Percentiles rank a stretch among this genome's conserved stretches.
phyloP scores from a whole-genome alignment of 2,113 vertebrate species.

The Montifringilla adamsi region DNA sequence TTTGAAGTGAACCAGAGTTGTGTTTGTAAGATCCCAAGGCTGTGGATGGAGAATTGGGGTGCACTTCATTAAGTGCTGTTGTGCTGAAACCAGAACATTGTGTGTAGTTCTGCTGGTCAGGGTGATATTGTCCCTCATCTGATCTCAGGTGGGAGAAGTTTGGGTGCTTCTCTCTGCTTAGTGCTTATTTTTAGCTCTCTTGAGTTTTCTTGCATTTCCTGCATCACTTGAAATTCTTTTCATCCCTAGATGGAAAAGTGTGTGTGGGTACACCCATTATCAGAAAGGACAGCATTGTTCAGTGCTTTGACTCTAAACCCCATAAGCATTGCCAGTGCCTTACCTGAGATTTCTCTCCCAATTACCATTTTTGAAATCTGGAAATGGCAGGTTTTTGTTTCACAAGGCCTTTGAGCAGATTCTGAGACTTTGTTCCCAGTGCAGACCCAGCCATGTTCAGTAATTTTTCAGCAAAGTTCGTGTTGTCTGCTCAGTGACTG shows the following conservation, averaged over 20 bases:
- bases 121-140: not conserved
- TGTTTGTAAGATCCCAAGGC: not conserved
- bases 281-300: not conserved
- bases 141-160: not conserved
- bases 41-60: rapidly evolving
- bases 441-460: not conserved
- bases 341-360: not conserved
- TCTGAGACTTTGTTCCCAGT: not conserved
- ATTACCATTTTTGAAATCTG: not conserved
- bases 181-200: not conserved
- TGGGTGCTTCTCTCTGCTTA: not conserved
- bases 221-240: not conserved
- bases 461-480: not conserved
- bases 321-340: not conserved
- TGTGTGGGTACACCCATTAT: not conserved
- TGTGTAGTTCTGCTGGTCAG: not conserved
- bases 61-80: not conserved
- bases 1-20: not conserved
- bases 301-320: not conserved
- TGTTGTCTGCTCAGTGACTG: not conserved
- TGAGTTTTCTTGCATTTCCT: not conserved
- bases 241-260: not conserved
- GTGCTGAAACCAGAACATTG: not conserved
- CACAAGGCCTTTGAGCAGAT: not conserved
- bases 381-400: not conserved